Conservation (phyloP, 2,888 invertebrate genomes). For the Cheilosia variabilis region DNA sequence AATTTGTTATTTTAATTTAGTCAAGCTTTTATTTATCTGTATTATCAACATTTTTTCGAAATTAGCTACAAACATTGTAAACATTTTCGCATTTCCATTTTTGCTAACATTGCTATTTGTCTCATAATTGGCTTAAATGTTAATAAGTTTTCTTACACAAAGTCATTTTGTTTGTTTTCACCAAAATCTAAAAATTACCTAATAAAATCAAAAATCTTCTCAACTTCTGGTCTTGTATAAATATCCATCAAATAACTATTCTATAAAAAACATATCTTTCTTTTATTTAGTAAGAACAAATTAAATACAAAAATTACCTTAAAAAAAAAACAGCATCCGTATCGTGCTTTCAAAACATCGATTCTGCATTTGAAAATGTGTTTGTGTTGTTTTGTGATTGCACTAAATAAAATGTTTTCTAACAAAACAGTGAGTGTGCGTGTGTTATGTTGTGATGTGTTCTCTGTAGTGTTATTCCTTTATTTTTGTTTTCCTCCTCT, state of each 20-base stretch:
- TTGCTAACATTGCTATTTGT: constrained; percentile 18
- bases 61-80: not conserved
- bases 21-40: not conserved
- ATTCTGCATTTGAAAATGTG: constrained; percentile 43
- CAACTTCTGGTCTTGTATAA: constrained; percentile 77
- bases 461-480: constrained; percentile 25
- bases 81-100: constrained; percentile 32
- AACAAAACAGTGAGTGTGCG: constrained; percentile 53
- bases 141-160: constrained; percentile 1
- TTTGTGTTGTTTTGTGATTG: constrained; percentile 68
- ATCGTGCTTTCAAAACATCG: constrained; percentile 54
- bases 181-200: constrained; percentile 20
- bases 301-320: constrained; percentile 8
- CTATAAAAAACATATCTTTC: constrained; percentile 33
- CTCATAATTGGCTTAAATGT: constrained; percentile 37
- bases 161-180: constrained; percentile 28
- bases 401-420: constrained; percentile 37
- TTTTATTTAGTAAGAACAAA: constrained; percentile 22
- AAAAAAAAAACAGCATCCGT: constrained; percentile 25
- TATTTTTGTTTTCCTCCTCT: constrained; percentile 27
- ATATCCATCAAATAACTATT: constrained; percentile 75
- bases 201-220: constrained; percentile 34
- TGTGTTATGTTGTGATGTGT: constrained; percentile 66
- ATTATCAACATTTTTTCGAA: not conserved
- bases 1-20: not conserved